Evolutionary conservation across 1,140 invertebrate species (phyloP).

Genomic region (Drosophila saltans): DNA sequence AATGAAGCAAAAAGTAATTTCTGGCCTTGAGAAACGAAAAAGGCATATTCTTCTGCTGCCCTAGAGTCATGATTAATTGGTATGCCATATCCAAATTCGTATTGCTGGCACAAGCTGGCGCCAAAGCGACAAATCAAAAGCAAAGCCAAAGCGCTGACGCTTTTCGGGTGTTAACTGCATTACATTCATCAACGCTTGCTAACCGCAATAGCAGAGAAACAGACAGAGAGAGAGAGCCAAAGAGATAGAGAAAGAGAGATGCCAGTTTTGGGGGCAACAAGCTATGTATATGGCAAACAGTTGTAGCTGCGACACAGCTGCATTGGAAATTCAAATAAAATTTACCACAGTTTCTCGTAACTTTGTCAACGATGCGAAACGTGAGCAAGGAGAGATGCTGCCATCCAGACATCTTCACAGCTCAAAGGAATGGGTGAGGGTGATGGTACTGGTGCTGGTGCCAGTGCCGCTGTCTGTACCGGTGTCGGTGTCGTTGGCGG

Average conservation of each 20-base stretch:
- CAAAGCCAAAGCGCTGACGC: slow-evolving; percentile 39
- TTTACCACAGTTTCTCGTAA: slow-evolving; percentile 79
- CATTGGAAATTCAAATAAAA: slow-evolving; percentile 80
- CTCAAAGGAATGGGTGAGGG: not conserved
- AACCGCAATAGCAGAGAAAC: slow-evolving; percentile 54
- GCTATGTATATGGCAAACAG: slow-evolving; percentile 13
- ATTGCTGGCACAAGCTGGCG: slow-evolving; percentile 43
- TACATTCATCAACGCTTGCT: slow-evolving; percentile 77
- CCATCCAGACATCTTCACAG: slow-evolving; percentile 13
- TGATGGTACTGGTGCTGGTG: not conserved
- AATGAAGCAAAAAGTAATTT: slow-evolving; percentile 62
- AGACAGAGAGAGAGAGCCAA: not conserved
- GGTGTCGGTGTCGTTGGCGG: not conserved
- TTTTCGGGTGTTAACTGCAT: slow-evolving; percentile 76
- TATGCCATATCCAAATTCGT: slow-evolving; percentile 23
- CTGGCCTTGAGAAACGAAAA: slow-evolving; percentile 6
- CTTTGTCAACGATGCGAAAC: slow-evolving; percentile 80
- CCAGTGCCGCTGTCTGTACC: slow-evolving; percentile 44
- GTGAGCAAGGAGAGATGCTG: slow-evolving; percentile 29
- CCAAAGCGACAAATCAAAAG: slow-evolving; percentile 57
- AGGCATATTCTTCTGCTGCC: slow-evolving; percentile 19
- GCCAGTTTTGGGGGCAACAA: slow-evolving; percentile 22
- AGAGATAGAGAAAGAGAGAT: not conserved
- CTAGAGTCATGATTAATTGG: slow-evolving; percentile 70
- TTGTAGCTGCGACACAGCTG: slow-evolving; percentile 25